A percentile compares a stretch with the other conserved stretches of the same genome.
Evolutionary conservation across 2,888 invertebrate genomes (phyloP).

Genomic region (Parasteatoda lunata): DNA sequence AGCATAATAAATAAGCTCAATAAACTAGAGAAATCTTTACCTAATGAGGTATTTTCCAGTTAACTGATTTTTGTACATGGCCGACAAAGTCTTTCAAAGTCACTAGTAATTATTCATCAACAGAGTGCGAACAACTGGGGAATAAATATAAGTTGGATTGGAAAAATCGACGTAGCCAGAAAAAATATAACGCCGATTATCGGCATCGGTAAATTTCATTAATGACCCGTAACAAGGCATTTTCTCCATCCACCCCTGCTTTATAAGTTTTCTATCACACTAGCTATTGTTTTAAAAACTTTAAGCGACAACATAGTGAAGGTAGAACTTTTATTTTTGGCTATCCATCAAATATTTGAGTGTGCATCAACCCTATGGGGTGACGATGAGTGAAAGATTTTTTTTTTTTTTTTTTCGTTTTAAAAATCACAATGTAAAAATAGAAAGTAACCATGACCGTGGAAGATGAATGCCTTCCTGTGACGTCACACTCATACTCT

Average conservation of each 20-base stretch:
- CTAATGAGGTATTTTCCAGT: no score
- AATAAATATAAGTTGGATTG: conserved; percentile 41
- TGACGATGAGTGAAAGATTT: conserved; percentile 60
- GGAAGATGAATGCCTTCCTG: conserved; percentile 68
- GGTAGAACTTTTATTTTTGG: conserved; percentile 59
- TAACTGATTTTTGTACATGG: no score
- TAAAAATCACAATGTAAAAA: conserved; percentile 67
- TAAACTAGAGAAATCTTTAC: no score
- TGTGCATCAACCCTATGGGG: conserved; percentile 62
- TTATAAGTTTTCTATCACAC: background rate
- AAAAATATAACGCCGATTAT: conserved; percentile 38
- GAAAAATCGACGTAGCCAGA: conserved; percentile 38
- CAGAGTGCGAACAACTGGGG: conserved; percentile 30
- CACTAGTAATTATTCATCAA: no score
- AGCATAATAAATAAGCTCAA: no score
- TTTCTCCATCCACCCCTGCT: conserved; percentile 22
- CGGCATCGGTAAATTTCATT: conserved; percentile 63
- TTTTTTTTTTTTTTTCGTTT: no score
- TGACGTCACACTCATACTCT: conserved; percentile 43
- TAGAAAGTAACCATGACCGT: conserved; percentile 67
- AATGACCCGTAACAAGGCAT: conserved; percentile 67
- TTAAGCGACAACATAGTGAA: conserved; percentile 17
- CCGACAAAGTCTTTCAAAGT: no score
- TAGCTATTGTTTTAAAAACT: conserved; percentile 1
- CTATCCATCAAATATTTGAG: conserved; percentile 68